These are phyloP conservation scores for Prionailurus viverrinus DNA, from an alignment of 2,113 vertebrate species.

Conservation along the genomic window DNA sequence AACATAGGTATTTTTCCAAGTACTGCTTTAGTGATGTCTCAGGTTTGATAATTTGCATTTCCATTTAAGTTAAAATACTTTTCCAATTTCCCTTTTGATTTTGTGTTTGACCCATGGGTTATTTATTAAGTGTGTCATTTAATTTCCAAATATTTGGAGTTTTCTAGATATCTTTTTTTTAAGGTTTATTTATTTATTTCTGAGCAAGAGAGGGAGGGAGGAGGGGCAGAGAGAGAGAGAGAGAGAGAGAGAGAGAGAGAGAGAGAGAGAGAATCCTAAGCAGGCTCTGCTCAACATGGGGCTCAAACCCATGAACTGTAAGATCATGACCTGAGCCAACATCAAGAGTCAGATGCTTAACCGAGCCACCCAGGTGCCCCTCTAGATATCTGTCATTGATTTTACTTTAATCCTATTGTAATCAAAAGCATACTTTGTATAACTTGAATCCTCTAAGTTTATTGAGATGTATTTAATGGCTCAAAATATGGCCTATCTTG, in stretches of 20 bases:
- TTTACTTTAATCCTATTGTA: not conserved
- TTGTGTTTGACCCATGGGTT: not conserved
- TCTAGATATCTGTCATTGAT: not conserved
- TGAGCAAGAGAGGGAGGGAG: too few relatives aligned
- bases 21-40: not conserved
- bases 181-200: too few relatives aligned
- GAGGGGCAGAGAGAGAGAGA: too few relatives aligned
- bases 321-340: too few relatives aligned
- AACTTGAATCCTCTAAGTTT: not conserved
- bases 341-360: too few relatives aligned
- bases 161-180: not conserved
- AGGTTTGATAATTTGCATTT: constrained; percentile 8
- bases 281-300: too few relatives aligned
- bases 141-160: constrained; percentile 13
- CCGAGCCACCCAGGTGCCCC: too few relatives aligned
- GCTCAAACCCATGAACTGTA: too few relatives aligned
- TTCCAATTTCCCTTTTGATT: not conserved
- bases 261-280: too few relatives aligned
- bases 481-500: constrained; percentile 27
- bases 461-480: not conserved
- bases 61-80: not conserved
- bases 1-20: not conserved
- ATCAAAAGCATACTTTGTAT: constrained; percentile 11
- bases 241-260: too few relatives aligned
- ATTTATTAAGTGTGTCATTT: not conserved